Evolutionary conservation across 2,113 vertebrate species (phyloP).

Genomic region (Calypte anna): DNA sequence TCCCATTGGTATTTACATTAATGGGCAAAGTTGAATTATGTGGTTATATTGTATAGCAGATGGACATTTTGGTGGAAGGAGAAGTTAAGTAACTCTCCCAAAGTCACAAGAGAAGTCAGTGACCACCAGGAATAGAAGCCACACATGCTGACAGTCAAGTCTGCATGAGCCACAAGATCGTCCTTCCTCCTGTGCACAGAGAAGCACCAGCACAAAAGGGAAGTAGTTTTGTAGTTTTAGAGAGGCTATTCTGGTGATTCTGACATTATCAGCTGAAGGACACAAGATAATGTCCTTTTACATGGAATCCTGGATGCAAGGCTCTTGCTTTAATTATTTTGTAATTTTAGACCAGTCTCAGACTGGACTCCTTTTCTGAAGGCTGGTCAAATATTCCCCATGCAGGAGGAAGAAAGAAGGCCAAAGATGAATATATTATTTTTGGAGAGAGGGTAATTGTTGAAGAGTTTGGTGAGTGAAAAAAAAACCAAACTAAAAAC

Average conservation of each 20-base stretch:
- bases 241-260: not conserved
- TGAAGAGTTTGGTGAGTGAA: not conserved
- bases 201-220: not conserved
- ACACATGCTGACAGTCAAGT: not conserved
- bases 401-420: not conserved
- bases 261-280: conserved; percentile 7
- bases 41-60: not conserved
- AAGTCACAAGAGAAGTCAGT: conserved; percentile 40
- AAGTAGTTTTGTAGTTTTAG: conserved; percentile 22
- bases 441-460: not conserved
- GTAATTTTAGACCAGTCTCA: not conserved
- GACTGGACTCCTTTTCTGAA: not conserved
- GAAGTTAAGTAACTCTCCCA: not conserved
- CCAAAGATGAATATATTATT: not conserved
- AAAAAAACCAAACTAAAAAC: no score
- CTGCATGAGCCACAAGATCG: not conserved
- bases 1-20: not conserved
- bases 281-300: not conserved
- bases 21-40: not conserved
- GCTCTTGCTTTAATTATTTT: not conserved
- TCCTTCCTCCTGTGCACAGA: conserved; percentile 20
- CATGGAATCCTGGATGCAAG: not conserved
- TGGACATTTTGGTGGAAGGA: not conserved
- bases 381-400: not conserved
- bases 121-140: conserved; percentile 33